These are phyloP conservation scores for Piliocolobus tephrosceles DNA, from an alignment of 2,113 vertebrate species.

Conservation along the genomic window DNA sequence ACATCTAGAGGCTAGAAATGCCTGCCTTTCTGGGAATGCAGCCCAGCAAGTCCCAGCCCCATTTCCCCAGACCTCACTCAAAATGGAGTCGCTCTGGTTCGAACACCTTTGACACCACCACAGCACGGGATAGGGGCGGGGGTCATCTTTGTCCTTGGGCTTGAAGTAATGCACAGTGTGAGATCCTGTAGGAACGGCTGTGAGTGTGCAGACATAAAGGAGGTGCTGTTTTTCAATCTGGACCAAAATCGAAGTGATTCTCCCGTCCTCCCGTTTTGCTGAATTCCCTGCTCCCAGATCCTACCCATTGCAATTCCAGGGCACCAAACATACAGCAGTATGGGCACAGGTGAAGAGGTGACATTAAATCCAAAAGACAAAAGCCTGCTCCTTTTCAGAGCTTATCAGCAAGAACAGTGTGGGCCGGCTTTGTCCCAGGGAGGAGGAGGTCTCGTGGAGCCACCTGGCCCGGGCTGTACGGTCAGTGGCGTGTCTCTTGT, in stretches of 20 bases:
- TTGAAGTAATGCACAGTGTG: neutral
- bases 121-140: neutral
- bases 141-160: neutral
- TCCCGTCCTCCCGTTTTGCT: neutral
- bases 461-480: fast-evolving
- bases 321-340: neutral
- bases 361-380: neutral
- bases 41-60: no score
- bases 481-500: neutral
- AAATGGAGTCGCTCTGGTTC: no score
- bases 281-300: neutral
- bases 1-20: no score
- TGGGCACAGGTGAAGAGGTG: neutral
- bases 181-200: neutral
- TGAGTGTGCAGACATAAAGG: neutral
- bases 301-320: neutral
- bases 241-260: neutral
- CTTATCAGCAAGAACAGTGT: neutral
- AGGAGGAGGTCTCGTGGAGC: neutral
- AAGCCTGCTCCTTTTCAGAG: neutral
- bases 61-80: no score
- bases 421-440: neutral
- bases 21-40: no score
- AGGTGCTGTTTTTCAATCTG: neutral
- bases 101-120: no score